Evolutionary conservation across 1,140 invertebrate species (phyloP).

Genomic region (Hermetia illucens): DNA sequence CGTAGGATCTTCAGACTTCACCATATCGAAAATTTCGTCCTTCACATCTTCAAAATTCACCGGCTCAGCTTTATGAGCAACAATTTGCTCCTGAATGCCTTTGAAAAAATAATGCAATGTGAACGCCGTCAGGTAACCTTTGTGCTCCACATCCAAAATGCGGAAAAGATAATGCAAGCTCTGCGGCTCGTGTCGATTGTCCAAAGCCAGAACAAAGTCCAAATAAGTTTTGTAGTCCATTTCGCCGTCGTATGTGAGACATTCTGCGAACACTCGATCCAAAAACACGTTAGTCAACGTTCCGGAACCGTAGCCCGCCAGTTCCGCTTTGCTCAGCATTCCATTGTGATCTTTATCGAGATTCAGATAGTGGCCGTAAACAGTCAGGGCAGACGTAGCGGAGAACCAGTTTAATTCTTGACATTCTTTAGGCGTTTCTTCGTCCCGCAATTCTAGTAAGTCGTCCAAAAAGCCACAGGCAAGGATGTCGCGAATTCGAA

Average conservation of each 20-base stretch:
- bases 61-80: conserved; percentile 65
- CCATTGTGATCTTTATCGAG: conserved; percentile 91
- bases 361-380: conserved; percentile 89
- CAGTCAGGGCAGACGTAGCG: conserved; percentile 70
- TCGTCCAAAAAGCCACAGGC: conserved; percentile 87
- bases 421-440: conserved; percentile 65
- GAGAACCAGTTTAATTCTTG: conserved; percentile 93
- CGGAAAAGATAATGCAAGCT: conserved; percentile 84
- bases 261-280: conserved; percentile 88
- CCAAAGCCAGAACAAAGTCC: conserved; percentile 85
- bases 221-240: conserved; percentile 98
- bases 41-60: conserved; percentile 89
- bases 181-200: conserved; percentile 84
- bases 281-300: conserved; percentile 86
- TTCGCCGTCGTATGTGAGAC: conserved; percentile 87
- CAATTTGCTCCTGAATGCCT: conserved; percentile 84
- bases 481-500: conserved; percentile 83
- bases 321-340: conserved; percentile 80
- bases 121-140: conserved; percentile 80
- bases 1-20: conserved; percentile 69
- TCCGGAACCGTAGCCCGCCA: conserved; percentile 78
- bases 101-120: conserved; percentile 88
- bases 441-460: conserved; percentile 74
- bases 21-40: conserved; percentile 98
- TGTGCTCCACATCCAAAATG: conserved; percentile 79